These are phyloP conservation scores for Melanaphis sacchari DNA, from an alignment of 1,140 invertebrate genomes.

Conservation along the genomic window DNA sequence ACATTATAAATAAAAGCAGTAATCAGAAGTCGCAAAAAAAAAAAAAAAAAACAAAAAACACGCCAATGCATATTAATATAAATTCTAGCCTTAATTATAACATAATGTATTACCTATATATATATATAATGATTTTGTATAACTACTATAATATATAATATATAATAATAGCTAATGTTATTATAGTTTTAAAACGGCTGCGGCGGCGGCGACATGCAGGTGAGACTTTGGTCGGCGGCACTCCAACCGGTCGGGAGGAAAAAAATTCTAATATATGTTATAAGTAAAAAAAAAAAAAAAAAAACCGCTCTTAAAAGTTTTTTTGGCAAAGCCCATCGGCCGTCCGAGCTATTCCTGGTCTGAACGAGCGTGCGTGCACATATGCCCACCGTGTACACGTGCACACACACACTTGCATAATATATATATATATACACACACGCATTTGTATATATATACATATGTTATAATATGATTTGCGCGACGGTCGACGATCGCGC, in stretches of 20 bases:
- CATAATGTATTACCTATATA: too few relatives aligned
- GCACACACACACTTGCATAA: neutral
- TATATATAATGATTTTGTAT: too few relatives aligned
- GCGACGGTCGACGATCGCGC: neutral
- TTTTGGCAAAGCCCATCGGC: conserved; percentile 34
- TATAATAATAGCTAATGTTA: too few relatives aligned
- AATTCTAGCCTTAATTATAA: too few relatives aligned
- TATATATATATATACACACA: neutral
- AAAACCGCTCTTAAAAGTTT: conserved; percentile 22
- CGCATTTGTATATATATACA: neutral
- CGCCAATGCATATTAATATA: too few relatives aligned
- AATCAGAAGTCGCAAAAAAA: too few relatives aligned
- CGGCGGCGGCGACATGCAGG: neutral
- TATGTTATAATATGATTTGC: neutral
- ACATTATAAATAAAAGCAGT: too few relatives aligned
- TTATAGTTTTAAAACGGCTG: neutral
- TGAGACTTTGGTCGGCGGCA: neutral
- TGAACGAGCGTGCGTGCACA: neutral
- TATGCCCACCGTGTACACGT: neutral
- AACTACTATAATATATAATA: too few relatives aligned
- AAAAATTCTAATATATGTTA: neutral
- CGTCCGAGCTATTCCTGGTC: conserved; percentile 44
- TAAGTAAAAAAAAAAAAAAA: neutral
- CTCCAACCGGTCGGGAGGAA: neutral
- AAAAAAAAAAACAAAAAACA: too few relatives aligned